A percentile compares a stretch with the other conserved stretches of the same genome.
These are phyloP conservation scores for Toxostoma redivivum DNA, from an alignment of 2,113 vertebrate species.

Conservation along the genomic window DNA sequence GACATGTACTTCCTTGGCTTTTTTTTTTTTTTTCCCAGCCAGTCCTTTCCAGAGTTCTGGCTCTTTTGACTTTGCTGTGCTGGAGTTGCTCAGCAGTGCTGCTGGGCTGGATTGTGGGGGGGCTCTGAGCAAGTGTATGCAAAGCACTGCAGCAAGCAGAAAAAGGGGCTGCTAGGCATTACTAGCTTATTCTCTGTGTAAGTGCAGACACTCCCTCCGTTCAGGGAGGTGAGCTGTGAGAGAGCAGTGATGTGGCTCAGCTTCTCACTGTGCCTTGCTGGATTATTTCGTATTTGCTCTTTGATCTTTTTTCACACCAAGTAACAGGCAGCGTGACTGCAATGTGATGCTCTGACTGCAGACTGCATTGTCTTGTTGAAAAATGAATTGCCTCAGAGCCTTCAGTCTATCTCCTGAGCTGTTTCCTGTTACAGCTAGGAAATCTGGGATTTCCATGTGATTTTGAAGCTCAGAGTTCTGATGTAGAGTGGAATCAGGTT, in stretches of 20 bases:
- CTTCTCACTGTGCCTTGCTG: fast-evolving
- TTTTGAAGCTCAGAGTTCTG: background rate
- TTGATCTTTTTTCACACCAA: background rate
- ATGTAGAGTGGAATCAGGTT: background rate
- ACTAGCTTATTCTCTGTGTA: background rate
- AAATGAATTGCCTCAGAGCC: background rate
- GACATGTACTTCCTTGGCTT: background rate
- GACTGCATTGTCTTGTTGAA: background rate
- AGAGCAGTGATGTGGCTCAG: background rate
- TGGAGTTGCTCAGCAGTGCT: background rate
- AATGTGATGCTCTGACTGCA: conserved; percentile 13
- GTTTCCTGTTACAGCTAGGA: background rate
- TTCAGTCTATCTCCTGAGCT: background rate
- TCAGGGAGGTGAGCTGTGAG: background rate
- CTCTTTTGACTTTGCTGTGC: background rate
- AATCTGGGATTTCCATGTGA: background rate
- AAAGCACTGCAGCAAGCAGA: background rate
- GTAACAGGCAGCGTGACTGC: conserved; percentile 28
- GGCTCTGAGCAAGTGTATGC: background rate
- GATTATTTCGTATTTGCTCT: background rate
- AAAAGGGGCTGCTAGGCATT: background rate
- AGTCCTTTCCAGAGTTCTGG: background rate
- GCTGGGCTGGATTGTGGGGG: background rate
- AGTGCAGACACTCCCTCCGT: background rate
- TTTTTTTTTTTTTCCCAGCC: background rate